Percentiles rank a stretch among this genome's conserved stretches.
Conservation (phyloP, 1,140 invertebrate species). For the Hestina assimilis region DNA sequence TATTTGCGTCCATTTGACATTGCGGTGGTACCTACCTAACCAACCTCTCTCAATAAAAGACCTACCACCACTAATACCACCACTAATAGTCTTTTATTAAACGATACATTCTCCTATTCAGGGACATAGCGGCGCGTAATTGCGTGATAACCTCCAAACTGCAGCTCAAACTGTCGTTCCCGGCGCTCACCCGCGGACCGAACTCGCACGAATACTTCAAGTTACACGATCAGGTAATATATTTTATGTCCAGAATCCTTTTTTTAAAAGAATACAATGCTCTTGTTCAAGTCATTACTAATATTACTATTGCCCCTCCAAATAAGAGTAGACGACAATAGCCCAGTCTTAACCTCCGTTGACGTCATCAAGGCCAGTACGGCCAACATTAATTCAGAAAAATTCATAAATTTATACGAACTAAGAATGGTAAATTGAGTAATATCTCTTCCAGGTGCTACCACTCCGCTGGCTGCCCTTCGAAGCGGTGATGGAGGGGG, state of each 20-base stretch:
- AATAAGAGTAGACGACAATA: too few relatives aligned
- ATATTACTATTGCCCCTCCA: too few relatives aligned
- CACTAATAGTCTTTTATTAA: neutral
- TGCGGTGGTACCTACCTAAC: too few relatives aligned
- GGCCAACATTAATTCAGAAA: too few relatives aligned
- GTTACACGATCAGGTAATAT: conserved; percentile 84
- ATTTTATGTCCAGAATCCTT: neutral
- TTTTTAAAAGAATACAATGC: neutral
- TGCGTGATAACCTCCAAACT: conserved; percentile 91
- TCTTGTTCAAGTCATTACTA: too few relatives aligned
- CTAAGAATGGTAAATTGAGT: too few relatives aligned
- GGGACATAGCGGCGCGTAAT: conserved; percentile 95
- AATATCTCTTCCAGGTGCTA: conserved; percentile 75
- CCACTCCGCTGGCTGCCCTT: conserved; percentile 92
- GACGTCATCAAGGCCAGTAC: too few relatives aligned
- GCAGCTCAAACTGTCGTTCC: conserved; percentile 90
- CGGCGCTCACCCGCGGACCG: conserved; percentile 89
- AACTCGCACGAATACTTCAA: conserved; percentile 92
- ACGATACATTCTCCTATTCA: conserved; percentile 27
- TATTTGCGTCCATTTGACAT: too few relatives aligned
- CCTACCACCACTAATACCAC: neutral
- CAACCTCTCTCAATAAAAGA: too few relatives aligned
- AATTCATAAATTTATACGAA: too few relatives aligned
- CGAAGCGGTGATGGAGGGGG: conserved; percentile 93
- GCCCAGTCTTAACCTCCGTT: too few relatives aligned